Conservation (phyloP, 2,113 vertebrate species). For the Rhea pennata region DNA sequence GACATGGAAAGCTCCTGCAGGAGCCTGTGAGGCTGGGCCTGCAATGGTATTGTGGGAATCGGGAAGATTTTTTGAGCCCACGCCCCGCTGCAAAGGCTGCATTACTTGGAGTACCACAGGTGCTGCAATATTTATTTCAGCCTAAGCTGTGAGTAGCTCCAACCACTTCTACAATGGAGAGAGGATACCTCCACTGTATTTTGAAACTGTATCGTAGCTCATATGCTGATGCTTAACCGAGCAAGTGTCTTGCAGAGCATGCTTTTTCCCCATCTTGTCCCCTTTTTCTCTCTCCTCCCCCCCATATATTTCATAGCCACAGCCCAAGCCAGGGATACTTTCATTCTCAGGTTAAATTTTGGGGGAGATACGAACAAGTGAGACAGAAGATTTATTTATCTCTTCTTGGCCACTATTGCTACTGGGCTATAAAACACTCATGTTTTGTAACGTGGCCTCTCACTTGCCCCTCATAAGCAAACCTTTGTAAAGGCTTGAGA, state of each 20-base stretch:
- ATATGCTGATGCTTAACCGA: neutral
- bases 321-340: neutral
- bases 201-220: neutral
- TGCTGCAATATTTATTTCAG: neutral
- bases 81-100: neutral
- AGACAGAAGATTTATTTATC: slow-evolving; percentile 10
- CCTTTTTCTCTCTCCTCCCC: slow-evolving; percentile 16
- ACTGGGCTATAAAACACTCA: neutral
- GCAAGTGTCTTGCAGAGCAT: neutral
- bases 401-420: slow-evolving; percentile 24
- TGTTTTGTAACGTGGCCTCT: slow-evolving; percentile 41
- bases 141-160: neutral
- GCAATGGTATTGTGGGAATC: neutral
- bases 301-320: neutral
- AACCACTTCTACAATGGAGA: neutral
- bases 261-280: neutral
- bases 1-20: too few relatives aligned
- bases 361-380: slow-evolving; percentile 37
- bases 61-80: neutral
- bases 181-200: neutral
- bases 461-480: slow-evolving; percentile 64
- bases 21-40: neutral
- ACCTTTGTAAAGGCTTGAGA: slow-evolving; percentile 74
- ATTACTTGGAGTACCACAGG: neutral
- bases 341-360: slow-evolving; percentile 4